These are phyloP conservation scores for Drosophila tanythrix DNA, from an alignment of 2,888 invertebrate species.

Conservation along the genomic window DNA sequence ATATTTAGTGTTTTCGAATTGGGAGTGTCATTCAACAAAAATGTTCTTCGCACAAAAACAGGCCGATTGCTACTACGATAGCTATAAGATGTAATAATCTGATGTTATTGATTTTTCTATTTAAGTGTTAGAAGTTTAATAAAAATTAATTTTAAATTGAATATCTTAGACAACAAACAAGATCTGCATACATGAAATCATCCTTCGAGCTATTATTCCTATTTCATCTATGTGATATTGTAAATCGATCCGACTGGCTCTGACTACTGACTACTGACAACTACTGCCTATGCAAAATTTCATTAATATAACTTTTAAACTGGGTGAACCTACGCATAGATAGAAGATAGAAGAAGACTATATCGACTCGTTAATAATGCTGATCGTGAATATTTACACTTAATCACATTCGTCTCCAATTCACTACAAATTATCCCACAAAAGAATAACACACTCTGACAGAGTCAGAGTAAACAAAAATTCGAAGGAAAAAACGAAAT, in stretches of 20 bases:
- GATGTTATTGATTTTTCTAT: too few relatives aligned
- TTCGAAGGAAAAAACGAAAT: slow-evolving; percentile 18
- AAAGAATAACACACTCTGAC: background rate
- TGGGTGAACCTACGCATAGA: background rate
- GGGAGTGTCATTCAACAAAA: background rate
- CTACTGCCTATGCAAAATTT: background rate
- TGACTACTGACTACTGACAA: background rate
- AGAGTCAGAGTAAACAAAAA: slow-evolving; percentile 9
- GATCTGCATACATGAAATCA: background rate
- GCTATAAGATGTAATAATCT: too few relatives aligned
- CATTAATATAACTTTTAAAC: background rate
- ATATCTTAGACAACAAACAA: background rate
- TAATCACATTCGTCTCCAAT: background rate
- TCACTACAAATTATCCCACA: background rate
- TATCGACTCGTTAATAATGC: background rate
- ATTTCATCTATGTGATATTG: background rate
- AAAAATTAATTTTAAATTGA: background rate
- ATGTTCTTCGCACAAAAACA: background rate
- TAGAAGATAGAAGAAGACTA: background rate
- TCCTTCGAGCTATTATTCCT: background rate
- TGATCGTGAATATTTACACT: background rate
- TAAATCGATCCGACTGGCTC: background rate
- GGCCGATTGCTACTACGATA: background rate
- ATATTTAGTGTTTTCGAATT: background rate
- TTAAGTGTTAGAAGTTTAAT: background rate